Conservation (phyloP, 2,797 vertebrate species). For the Taenioides sp. region DNA sequence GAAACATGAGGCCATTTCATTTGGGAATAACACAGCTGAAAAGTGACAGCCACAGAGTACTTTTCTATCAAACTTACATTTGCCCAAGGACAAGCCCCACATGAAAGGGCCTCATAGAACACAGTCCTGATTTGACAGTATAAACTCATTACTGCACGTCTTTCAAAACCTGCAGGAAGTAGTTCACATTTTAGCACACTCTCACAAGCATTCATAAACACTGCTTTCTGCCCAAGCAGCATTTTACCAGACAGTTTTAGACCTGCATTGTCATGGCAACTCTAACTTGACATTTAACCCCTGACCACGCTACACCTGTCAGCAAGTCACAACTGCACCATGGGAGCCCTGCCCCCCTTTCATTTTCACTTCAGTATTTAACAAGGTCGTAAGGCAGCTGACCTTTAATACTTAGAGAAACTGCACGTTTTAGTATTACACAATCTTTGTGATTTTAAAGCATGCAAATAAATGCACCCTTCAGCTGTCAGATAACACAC, state of each 20-base stretch:
- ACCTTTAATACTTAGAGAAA: constrained; percentile 4
- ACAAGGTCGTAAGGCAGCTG: constrained; percentile 13
- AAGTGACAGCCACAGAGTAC: constrained; percentile 8
- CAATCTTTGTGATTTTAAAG: neutral
- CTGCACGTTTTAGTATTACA: neutral
- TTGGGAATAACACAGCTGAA: constrained; percentile 14
- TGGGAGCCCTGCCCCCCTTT: constrained; percentile 20
- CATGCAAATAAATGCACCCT: neutral
- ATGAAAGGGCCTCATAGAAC: neutral
- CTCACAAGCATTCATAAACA: neutral
- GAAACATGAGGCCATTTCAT: constrained; percentile 38
- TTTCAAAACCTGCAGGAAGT: neutral
- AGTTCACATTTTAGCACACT: neutral
- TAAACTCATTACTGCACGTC: neutral
- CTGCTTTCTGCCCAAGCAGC: constrained; percentile 8
- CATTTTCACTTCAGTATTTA: constrained; percentile 20
- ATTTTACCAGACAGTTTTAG: constrained; percentile 30
- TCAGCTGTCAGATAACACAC: constrained; percentile 7
- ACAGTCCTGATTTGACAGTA: constrained; percentile 2
- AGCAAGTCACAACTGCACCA: constrained; percentile 58
- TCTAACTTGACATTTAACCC: constrained; percentile 45
- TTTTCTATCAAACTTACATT: neutral
- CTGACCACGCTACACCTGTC: constrained; percentile 63
- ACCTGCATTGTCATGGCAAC: constrained; percentile 43
- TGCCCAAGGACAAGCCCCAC: constrained; percentile 1